A percentile compares a stretch with the other conserved stretches of the same genome.
phyloP scores from a whole-genome alignment of 2,797 vertebrate species.

The Molossus alvarezi region DNA sequence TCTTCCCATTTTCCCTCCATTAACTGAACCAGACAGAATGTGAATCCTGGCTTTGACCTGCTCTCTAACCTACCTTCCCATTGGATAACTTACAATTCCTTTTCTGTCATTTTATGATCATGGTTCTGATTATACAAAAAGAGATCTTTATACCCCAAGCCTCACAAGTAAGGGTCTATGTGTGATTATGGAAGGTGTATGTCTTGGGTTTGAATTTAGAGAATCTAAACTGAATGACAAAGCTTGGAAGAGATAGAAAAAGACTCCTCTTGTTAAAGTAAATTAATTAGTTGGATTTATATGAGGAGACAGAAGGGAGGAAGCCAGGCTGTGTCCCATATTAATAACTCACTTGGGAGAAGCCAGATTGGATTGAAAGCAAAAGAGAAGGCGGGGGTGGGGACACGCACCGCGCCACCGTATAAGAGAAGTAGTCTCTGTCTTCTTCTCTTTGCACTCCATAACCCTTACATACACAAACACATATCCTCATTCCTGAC shows the following conservation, averaged over 20 bases:
- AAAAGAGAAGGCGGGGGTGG: slow-evolving; percentile 77
- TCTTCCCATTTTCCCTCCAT: slow-evolving; percentile 16
- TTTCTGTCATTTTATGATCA: background rate
- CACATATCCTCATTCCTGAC: slow-evolving; percentile 75
- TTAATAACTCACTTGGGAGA: slow-evolving; percentile 90
- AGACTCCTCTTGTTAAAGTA: slow-evolving; percentile 85
- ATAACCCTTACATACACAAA: background rate
- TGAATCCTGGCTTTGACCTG: slow-evolving; percentile 8
- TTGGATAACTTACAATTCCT: background rate
- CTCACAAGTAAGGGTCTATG: background rate
- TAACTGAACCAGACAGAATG: background rate
- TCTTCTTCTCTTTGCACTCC: slow-evolving; percentile 73
- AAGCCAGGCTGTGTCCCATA: slow-evolving; percentile 90
- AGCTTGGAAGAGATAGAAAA: slow-evolving; percentile 81
- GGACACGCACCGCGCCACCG: background rate
- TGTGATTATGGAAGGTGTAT: background rate
- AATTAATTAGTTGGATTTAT: slow-evolving; percentile 91
- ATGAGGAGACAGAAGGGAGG: slow-evolving; percentile 88
- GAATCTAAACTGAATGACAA: slow-evolving; percentile 74
- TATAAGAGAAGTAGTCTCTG: slow-evolving; percentile 81
- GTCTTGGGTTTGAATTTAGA: slow-evolving; percentile 67
- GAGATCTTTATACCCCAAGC: background rate
- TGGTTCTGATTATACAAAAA: background rate
- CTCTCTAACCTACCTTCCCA: background rate
- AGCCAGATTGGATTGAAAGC: slow-evolving; percentile 89